These are phyloP conservation scores for Gambusia holbrooki DNA, from an alignment of 2,113 vertebrate genomes.

Conservation along the genomic window DNA sequence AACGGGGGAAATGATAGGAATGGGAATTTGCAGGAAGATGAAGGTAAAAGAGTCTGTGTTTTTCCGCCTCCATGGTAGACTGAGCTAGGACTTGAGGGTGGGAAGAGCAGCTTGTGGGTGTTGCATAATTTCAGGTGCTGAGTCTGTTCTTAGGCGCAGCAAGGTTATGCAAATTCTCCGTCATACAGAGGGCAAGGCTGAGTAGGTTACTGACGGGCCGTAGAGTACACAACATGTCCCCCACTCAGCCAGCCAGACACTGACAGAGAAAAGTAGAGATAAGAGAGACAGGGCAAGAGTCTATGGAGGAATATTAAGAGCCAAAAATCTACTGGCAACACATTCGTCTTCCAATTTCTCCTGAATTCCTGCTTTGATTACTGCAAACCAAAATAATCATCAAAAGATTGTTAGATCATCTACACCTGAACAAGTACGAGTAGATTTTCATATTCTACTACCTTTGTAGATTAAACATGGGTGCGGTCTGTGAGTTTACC, in stretches of 20 bases:
- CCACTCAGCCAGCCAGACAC: conserved; percentile 76
- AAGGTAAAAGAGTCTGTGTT: conserved; percentile 29
- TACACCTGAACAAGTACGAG: conserved; percentile 8
- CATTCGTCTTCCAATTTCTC: conserved; percentile 24
- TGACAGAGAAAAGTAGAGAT: conserved; percentile 72
- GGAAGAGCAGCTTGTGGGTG: conserved; percentile 46
- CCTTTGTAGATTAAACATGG: conserved; percentile 9
- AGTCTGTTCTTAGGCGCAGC: conserved; percentile 75
- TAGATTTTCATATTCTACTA: conserved; percentile 25
- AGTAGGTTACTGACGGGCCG: conserved; percentile 85
- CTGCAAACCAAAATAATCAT: conserved; percentile 42
- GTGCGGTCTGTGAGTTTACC: too few species aligned
- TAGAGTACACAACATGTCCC: conserved; percentile 84
- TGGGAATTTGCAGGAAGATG: conserved; percentile 22
- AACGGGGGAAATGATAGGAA: conserved; percentile 4
- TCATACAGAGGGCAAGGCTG: conserved; percentile 83
- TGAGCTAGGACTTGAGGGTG: conserved; percentile 61
- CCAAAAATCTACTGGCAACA: conserved; percentile 21
- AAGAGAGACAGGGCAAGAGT: conserved; percentile 22
- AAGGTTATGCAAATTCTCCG: conserved; percentile 85
- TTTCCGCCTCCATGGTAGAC: conserved; percentile 67
- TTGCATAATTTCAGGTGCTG: conserved; percentile 50
- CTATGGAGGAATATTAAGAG: conserved; percentile 63
- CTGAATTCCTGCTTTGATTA: conserved; percentile 46
- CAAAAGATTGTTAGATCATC: conserved; percentile 40